phyloP scores from a whole-genome alignment of 2,797 vertebrate genomes.

The Neosalanx taihuensis region DNA sequence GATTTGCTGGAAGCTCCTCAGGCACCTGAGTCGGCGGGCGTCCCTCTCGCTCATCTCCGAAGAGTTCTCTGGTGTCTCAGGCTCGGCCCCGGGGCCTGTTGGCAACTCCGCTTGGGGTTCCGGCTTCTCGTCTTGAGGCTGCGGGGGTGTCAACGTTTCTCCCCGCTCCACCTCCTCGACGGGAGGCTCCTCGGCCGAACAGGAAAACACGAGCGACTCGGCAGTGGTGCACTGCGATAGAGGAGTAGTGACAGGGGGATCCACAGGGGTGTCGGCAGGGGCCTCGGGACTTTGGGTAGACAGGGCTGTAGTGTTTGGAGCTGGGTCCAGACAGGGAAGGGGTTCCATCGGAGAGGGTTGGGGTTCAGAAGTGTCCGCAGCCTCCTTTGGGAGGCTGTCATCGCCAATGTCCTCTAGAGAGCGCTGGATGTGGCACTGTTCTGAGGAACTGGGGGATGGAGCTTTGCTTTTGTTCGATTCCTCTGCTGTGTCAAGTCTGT shows the following conservation, averaged over 20 bases:
- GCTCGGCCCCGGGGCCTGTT: conserved; percentile 15
- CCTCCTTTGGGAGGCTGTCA: conserved; percentile 49
- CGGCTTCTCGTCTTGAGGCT: neutral
- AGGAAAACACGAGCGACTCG: conserved; percentile 58
- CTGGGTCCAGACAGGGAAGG: conserved; percentile 17
- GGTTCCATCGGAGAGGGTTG: conserved; percentile 19
- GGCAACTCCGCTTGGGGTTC: conserved; percentile 18
- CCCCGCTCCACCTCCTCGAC: conserved; percentile 33
- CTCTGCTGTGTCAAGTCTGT: conserved; percentile 1
- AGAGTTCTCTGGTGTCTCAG: conserved; percentile 10
- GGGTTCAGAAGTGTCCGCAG: conserved; percentile 29
- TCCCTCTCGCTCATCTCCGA: conserved; percentile 70
- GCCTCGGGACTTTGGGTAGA: conserved; percentile 25
- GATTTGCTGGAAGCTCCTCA: conserved; percentile 91
- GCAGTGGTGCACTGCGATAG: conserved; percentile 57
- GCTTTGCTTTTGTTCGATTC: conserved; percentile 30
- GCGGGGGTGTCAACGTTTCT: conserved; percentile 11
- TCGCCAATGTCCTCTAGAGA: conserved; percentile 65
- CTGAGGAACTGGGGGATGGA: conserved; percentile 31
- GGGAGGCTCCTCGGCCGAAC: conserved; percentile 36
- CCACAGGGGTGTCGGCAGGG: conserved; percentile 33
- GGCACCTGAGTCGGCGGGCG: conserved; percentile 83
- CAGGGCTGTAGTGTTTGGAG: conserved; percentile 24
- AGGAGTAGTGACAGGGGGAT: conserved; percentile 42
- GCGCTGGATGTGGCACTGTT: conserved; percentile 65